Conservation (phyloP, 2,888 invertebrate genomes). For the Miltochrista miniata region DNA sequence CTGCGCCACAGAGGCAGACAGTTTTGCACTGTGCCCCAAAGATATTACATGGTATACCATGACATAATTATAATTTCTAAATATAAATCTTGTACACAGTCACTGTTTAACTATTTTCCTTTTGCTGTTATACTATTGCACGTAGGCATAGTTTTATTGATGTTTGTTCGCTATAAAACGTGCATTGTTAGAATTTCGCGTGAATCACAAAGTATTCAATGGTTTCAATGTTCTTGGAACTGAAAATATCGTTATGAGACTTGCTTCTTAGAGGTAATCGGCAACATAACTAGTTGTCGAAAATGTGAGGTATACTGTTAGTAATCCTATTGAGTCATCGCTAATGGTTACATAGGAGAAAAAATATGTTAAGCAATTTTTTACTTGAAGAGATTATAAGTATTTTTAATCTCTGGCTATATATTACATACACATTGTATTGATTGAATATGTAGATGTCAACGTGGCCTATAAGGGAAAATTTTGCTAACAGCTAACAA, state of each 20-base stretch:
- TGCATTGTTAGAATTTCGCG: slow-evolving; percentile 31
- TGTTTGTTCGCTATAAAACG: slow-evolving; percentile 22
- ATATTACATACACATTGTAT: too few relatives aligned
- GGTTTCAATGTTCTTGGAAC: slow-evolving; percentile 35
- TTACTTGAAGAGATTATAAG: too few relatives aligned
- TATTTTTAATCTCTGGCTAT: too few relatives aligned
- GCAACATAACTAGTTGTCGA: slow-evolving; percentile 8
- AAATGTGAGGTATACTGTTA: background rate
- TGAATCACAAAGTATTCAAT: slow-evolving; percentile 39
- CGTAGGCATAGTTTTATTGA: slow-evolving; percentile 8
- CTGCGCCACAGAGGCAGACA: too few relatives aligned
- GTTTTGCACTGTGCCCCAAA: background rate
- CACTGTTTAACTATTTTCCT: slow-evolving; percentile 4
- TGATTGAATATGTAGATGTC: too few relatives aligned
- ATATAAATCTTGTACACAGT: background rate
- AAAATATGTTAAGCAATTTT: too few relatives aligned
- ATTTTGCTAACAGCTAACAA: too few relatives aligned
- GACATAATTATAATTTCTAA: background rate
- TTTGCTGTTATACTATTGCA: slow-evolving; percentile 7
- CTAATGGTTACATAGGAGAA: too few relatives aligned
- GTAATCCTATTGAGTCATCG: background rate
- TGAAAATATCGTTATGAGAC: slow-evolving; percentile 23
- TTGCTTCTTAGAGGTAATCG: slow-evolving; percentile 9
- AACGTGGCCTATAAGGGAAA: too few relatives aligned
- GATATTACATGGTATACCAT: background rate